A percentile compares a stretch with the other conserved stretches of the same genome.
Evolutionary conservation across 2,113 vertebrate genomes (phyloP).

Genomic region (Procavia capensis): DNA sequence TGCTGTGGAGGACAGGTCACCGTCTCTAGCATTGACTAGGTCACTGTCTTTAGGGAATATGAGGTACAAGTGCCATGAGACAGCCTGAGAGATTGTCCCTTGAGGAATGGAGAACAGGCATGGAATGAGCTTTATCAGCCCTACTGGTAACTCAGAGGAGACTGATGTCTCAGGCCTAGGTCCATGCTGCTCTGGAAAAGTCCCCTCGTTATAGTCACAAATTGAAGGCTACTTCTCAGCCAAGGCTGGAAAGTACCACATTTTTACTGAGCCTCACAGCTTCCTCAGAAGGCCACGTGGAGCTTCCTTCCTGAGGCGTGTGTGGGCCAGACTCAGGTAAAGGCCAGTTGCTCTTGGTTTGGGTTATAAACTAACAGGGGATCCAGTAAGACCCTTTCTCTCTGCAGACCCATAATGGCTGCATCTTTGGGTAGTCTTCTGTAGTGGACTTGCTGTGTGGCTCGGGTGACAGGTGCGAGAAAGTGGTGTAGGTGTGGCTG

Average conservation of each 20-base stretch:
- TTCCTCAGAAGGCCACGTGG: background rate
- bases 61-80: background rate
- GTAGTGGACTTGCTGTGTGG: background rate
- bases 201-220: background rate
- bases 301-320: background rate
- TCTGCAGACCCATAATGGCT: background rate
- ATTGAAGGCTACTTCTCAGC: background rate
- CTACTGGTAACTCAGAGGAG: background rate
- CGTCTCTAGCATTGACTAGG: background rate
- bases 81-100: background rate
- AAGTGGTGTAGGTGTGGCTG: too few species aligned
- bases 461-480: background rate
- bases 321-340: background rate
- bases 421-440: background rate
- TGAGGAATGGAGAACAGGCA: background rate
- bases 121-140: background rate
- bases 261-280: background rate
- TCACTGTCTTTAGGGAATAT: background rate
- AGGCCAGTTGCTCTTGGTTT: background rate
- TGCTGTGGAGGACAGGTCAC: background rate
- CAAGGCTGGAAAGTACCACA: background rate
- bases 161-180: background rate
- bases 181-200: slow-evolving; percentile 18
- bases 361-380: background rate
- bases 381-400: background rate